Percentiles rank a stretch among this genome's conserved stretches.
Evolutionary conservation across 1,140 invertebrate genomes (phyloP).

Genomic region (Drosophila hydei): DNA sequence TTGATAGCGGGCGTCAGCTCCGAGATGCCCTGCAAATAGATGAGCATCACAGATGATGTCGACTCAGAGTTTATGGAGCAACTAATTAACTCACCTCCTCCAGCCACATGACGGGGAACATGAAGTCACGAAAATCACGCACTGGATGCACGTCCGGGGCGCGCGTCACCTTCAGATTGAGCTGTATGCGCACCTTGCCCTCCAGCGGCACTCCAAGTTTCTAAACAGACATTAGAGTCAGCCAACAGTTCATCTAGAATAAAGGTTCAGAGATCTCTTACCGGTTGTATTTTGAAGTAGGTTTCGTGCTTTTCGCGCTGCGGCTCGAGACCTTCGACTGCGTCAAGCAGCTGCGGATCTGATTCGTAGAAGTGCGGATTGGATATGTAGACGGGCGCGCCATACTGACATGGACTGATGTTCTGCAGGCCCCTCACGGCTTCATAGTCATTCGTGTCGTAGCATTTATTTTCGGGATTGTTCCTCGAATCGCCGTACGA

Average conservation of each 20-base stretch:
- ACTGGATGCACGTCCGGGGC: conserved; percentile 89
- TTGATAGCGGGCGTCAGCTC: conserved; percentile 90
- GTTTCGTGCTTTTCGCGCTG: conserved; percentile 89
- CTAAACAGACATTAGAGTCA: conserved; percentile 84
- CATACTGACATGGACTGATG: conserved; percentile 94
- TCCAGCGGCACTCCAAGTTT: conserved; percentile 93
- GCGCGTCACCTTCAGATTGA: conserved; percentile 91
- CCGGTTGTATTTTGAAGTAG: conserved; percentile 94
- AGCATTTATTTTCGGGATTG: conserved; percentile 92
- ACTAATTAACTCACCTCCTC: conserved; percentile 88
- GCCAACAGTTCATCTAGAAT: neutral
- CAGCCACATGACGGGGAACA: conserved; percentile 94
- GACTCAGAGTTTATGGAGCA: neutral
- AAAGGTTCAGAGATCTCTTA: conserved; percentile 84
- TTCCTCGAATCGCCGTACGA: conserved; percentile 88
- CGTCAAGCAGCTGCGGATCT: conserved; percentile 88
- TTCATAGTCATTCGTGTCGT: conserved; percentile 89
- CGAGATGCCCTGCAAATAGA: conserved; percentile 88
- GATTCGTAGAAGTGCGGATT: conserved; percentile 95
- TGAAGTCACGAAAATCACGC: conserved; percentile 90
- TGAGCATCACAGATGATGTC: neutral
- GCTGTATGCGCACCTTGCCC: conserved; percentile 91
- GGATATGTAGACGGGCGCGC: conserved; percentile 93
- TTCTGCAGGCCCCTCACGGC: conserved; percentile 91
- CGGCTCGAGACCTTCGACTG: conserved; percentile 90